phyloP scores from a whole-genome alignment of 2,888 invertebrate species.

The Drosophila austrosaltans region DNA sequence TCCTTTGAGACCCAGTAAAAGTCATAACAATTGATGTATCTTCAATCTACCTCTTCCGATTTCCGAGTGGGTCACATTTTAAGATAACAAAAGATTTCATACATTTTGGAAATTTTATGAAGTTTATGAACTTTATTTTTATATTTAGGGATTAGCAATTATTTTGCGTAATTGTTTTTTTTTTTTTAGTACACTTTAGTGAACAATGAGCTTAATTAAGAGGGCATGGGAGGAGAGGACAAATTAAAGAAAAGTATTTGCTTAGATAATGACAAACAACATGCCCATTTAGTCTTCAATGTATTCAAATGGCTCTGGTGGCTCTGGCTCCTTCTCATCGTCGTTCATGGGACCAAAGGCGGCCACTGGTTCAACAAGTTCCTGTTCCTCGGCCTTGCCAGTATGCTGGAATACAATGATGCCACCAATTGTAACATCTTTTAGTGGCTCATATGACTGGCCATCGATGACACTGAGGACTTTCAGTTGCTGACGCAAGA shows the following conservation, averaged over 20 bases:
- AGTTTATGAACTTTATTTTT: conserved; percentile 55
- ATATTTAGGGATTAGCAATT: conserved; percentile 61
- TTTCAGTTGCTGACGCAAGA: conserved; percentile 95
- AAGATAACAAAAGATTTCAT: neutral
- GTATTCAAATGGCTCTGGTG: conserved; percentile 99
- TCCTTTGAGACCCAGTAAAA: too few relatives aligned
- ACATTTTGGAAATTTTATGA: neutral
- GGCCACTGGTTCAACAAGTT: conserved; percentile 95
- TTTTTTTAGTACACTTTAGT: conserved; percentile 53
- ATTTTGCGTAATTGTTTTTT: conserved; percentile 29
- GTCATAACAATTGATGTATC: too few relatives aligned
- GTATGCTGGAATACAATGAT: conserved; percentile 96
- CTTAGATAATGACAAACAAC: conserved; percentile 78
- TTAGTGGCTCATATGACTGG: conserved; percentile 92
- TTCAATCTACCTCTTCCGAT: neutral
- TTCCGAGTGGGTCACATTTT: neutral
- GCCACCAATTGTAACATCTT: conserved; percentile 97
- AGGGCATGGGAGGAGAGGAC: conserved; percentile 31
- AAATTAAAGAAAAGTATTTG: conserved; percentile 34
- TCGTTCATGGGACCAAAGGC: conserved; percentile 95
- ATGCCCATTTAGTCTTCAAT: conserved; percentile 87
- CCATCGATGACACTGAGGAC: conserved; percentile 91
- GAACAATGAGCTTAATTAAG: conserved; percentile 59
- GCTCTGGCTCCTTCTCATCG: conserved; percentile 98
- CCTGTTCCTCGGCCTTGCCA: conserved; percentile 90